Evolutionary conservation across 2,797 vertebrate genomes (phyloP).

Genomic region (Urosaurus nigricauda): DNA sequence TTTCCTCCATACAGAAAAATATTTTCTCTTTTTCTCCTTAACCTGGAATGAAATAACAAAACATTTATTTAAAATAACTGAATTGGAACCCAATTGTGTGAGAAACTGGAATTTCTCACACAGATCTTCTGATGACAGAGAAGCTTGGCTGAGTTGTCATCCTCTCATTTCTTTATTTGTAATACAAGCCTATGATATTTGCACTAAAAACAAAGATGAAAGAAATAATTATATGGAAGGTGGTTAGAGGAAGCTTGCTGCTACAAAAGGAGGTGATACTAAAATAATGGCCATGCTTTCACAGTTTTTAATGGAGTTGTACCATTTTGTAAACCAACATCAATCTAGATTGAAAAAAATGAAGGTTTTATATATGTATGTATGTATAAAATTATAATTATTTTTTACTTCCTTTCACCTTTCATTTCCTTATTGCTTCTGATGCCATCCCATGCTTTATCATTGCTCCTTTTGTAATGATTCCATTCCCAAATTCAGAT

Average conservation of each 20-base stretch:
- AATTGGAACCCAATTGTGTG: slow-evolving; percentile 51
- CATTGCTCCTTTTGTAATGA: slow-evolving; percentile 73
- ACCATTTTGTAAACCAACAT: slow-evolving; percentile 83
- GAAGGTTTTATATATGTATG: slow-evolving; percentile 65
- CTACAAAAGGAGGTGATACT: slow-evolving; percentile 80
- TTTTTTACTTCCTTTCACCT: slow-evolving; percentile 51
- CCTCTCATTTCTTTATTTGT: slow-evolving; percentile 74
- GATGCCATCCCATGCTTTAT: slow-evolving; percentile 51
- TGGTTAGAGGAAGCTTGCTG: slow-evolving; percentile 84
- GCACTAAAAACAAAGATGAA: slow-evolving; percentile 78
- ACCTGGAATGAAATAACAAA: slow-evolving; percentile 49
- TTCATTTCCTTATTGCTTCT: slow-evolving; percentile 36
- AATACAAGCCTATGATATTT: slow-evolving; percentile 81
- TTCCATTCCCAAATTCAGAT: slow-evolving; percentile 71
- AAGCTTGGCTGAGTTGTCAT: slow-evolving; percentile 65
- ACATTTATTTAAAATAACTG: slow-evolving; percentile 66
- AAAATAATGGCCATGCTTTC: slow-evolving; percentile 40
- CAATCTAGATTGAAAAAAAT: slow-evolving; percentile 76
- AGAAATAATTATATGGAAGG: slow-evolving; percentile 67
- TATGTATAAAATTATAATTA: slow-evolving; percentile 39
- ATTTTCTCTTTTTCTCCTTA: slow-evolving; percentile 26
- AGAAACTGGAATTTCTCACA: slow-evolving; percentile 57
- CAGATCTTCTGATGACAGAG: slow-evolving; percentile 62
- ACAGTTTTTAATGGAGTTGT: slow-evolving; percentile 77
- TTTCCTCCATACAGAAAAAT: not conserved